Conservation (phyloP, 2,113 vertebrate genomes). For the Falco punctatus region DNA sequence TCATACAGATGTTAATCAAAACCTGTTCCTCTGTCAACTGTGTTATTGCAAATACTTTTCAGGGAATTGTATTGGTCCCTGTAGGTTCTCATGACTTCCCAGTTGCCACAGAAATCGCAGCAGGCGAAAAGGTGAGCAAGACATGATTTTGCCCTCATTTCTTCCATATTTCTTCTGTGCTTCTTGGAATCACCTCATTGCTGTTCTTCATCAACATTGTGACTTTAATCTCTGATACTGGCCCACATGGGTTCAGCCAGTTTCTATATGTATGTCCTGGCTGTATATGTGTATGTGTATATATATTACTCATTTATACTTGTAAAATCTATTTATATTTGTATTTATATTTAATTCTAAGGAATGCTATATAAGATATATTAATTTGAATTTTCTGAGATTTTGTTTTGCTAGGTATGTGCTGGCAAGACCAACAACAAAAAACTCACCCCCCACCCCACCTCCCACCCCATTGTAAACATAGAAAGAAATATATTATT, state of each 20-base stretch:
- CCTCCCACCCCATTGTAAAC: neutral
- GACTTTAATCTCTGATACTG: neutral
- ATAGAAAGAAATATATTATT: neutral
- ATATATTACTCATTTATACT: neutral
- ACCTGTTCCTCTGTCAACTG: rapidly evolving
- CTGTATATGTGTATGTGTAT: neutral
- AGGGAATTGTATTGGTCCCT: neutral
- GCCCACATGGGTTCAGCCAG: rapidly evolving
- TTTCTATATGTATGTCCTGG: too few relatives aligned
- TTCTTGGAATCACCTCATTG: neutral
- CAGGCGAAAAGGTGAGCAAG: rapidly evolving
- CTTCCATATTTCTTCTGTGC: neutral
- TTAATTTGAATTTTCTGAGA: neutral
- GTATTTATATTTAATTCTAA: neutral
- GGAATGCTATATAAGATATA: neutral
- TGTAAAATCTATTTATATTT: too few relatives aligned
- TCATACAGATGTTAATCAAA: neutral
- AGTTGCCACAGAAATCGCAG: neutral
- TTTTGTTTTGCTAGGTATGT: neutral
- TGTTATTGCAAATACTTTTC: neutral
- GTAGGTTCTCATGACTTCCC: neutral
- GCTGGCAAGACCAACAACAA: neutral
- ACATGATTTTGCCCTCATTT: neutral
- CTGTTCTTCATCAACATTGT: neutral
- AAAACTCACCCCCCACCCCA: rapidly evolving